Evolutionary conservation across 2,113 vertebrate genomes (phyloP).

Genomic region (Mobula hypostoma): DNA sequence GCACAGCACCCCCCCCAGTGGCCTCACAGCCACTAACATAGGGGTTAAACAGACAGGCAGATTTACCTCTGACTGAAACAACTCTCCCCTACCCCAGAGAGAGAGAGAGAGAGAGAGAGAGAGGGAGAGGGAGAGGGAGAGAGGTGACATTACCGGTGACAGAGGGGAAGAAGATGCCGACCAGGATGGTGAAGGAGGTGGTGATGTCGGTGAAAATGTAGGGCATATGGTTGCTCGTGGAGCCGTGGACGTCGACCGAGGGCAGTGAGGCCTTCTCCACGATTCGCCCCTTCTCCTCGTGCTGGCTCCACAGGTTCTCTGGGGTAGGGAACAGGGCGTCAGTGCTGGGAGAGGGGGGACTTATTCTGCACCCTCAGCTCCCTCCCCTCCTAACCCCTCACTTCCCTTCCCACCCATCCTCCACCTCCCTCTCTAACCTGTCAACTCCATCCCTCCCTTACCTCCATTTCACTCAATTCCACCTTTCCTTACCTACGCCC

Average conservation of each 20-base stretch:
- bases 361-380: slow-evolving; percentile 62
- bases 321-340: slow-evolving; percentile 51
- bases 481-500: background rate
- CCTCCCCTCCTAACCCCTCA: slow-evolving; percentile 58
- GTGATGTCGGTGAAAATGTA: slow-evolving; percentile 84
- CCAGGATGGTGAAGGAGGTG: slow-evolving; percentile 80
- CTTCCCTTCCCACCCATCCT: background rate
- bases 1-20: no score
- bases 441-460: background rate
- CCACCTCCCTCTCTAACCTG: background rate
- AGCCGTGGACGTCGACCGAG: slow-evolving; percentile 50
- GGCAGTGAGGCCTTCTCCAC: slow-evolving; percentile 63
- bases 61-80: no score
- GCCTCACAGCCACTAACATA: no score
- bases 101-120: no score
- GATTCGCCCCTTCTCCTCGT: slow-evolving; percentile 70
- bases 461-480: background rate
- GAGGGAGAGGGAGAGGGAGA: no score
- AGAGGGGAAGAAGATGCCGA: slow-evolving; percentile 87
- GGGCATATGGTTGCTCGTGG: slow-evolving; percentile 52
- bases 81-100: no score
- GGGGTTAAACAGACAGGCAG: no score
- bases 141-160: slow-evolving; percentile 66
- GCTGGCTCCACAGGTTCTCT: slow-evolving; percentile 83
- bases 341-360: slow-evolving; percentile 34